Percentiles rank a stretch among this genome's conserved stretches.
Evolutionary conservation across 2,888 invertebrate genomes (phyloP).

Genomic region (Parascotia fuliginaria): DNA sequence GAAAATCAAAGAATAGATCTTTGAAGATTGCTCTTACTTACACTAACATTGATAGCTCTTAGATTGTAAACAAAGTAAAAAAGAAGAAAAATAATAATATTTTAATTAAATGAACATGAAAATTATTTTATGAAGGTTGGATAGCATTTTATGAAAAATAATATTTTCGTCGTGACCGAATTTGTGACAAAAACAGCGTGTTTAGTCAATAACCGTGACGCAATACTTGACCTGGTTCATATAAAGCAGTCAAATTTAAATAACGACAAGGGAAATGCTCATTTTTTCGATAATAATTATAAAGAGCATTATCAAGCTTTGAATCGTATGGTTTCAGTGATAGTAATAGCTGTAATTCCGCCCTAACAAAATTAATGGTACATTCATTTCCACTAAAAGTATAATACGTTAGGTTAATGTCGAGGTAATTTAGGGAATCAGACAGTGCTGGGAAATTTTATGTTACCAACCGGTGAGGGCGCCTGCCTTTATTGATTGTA

Average conservation of each 20-base stretch:
- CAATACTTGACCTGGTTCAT: conserved; percentile 13
- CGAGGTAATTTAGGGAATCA: conserved; percentile 33
- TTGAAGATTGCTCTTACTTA: conserved; percentile 26
- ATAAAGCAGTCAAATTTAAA: too few species aligned
- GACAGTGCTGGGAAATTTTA: conserved; percentile 24
- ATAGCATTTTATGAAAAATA: conserved; percentile 5
- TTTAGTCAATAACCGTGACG: conserved; percentile 12
- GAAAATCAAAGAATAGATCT: conserved; percentile 36
- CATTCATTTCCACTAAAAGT: conserved; percentile 38
- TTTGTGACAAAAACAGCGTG: neutral
- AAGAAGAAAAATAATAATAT: conserved; percentile 25
- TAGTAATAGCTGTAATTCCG: conserved; percentile 41
- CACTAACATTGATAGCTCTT: conserved; percentile 19
- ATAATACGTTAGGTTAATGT: conserved; percentile 38
- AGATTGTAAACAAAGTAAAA: conserved; percentile 22
- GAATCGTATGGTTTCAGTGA: conserved; percentile 17
- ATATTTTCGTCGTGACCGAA: neutral
- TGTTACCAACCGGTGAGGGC: conserved; percentile 13
- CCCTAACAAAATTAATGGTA: conserved; percentile 32
- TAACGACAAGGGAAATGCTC: too few species aligned
- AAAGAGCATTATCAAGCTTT: neutral
- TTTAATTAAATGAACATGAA: conserved; percentile 13
- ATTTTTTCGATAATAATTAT: too few species aligned
- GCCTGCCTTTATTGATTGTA: conserved; percentile 7
- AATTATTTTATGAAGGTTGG: neutral